Evolutionary conservation across 2,797 vertebrate genomes (phyloP).

Genomic region (Crypturellus tataupa): DNA sequence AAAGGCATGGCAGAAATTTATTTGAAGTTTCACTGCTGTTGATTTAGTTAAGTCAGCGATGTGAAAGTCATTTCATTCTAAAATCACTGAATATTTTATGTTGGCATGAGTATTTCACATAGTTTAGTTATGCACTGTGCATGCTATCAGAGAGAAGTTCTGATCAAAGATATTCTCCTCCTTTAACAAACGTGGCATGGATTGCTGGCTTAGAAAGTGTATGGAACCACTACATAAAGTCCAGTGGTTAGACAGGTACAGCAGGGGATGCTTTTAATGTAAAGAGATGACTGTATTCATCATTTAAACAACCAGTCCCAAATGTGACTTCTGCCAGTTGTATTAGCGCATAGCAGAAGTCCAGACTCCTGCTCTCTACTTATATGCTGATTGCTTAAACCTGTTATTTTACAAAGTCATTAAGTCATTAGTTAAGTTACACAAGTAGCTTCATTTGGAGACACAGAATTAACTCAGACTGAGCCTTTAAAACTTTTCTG

Average conservation of each 20-base stretch:
- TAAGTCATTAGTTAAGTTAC: not conserved
- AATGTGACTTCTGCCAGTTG: conserved; percentile 1
- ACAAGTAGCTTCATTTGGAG: not conserved
- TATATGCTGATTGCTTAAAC: too few relatives aligned
- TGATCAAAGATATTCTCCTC: not conserved
- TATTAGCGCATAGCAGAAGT: not conserved
- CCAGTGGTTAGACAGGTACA: conserved; percentile 63
- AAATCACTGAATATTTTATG: not conserved
- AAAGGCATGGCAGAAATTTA: not conserved
- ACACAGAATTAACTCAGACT: too few relatives aligned
- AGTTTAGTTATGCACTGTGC: not conserved
- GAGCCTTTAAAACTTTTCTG: too few relatives aligned
- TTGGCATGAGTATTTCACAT: not conserved
- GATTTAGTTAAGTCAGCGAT: not conserved
- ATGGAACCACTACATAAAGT: conserved; percentile 68
- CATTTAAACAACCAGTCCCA: conserved; percentile 50
- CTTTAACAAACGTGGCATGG: not conserved
- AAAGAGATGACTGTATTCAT: conserved; percentile 43
- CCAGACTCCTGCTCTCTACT: not conserved
- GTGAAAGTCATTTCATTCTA: not conserved
- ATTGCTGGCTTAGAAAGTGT: not conserved
- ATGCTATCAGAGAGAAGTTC: not conserved
- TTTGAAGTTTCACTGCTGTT: not conserved
- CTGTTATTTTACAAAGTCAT: not conserved
- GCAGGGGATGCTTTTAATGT: conserved; percentile 74